phyloP scores from a whole-genome alignment of 1,140 invertebrate genomes.

The Drosophila grimshawi region DNA sequence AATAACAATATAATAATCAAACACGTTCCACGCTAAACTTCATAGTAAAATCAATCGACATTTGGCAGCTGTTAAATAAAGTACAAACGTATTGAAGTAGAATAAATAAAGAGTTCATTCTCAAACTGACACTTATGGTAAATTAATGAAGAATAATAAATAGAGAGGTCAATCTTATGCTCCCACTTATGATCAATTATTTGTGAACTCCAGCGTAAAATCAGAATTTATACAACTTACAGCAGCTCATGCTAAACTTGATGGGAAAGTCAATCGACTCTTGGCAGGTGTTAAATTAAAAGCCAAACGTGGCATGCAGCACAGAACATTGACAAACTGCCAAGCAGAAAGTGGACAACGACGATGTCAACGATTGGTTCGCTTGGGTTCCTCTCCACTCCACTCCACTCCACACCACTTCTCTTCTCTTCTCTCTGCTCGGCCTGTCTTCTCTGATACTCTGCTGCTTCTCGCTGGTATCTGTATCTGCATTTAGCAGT shows the following conservation, averaged over 20 bases:
- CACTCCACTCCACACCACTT: not conserved
- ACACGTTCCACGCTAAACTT: no score
- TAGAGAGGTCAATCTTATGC: no score
- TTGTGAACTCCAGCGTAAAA: no score
- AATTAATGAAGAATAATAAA: no score
- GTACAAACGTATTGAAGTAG: no score
- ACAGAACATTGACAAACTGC: constrained; percentile 42
- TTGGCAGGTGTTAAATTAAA: constrained; percentile 20
- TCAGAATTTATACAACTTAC: no score
- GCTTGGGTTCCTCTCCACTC: not conserved
- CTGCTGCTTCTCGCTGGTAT: constrained; percentile 8
- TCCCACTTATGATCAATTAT: no score
- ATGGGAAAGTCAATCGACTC: not conserved
- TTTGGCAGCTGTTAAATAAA: constrained; percentile 24
- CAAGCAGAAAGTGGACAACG: constrained; percentile 13
- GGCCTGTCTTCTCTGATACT: no score
- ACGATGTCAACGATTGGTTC: not conserved
- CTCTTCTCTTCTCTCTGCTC: not conserved
- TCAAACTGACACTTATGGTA: no score
- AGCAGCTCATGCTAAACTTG: not conserved
- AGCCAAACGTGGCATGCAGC: constrained; percentile 38
- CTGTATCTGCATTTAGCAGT: constrained; percentile 38
- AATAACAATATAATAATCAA: no score
- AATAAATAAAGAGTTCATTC: no score
- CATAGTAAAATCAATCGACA: not conserved